A percentile compares a stretch with the other conserved stretches of the same genome.
These are phyloP conservation scores for Gastracanthus pulcherrimus DNA, from an alignment of 2,888 invertebrate species.

Conservation along the genomic window DNA sequence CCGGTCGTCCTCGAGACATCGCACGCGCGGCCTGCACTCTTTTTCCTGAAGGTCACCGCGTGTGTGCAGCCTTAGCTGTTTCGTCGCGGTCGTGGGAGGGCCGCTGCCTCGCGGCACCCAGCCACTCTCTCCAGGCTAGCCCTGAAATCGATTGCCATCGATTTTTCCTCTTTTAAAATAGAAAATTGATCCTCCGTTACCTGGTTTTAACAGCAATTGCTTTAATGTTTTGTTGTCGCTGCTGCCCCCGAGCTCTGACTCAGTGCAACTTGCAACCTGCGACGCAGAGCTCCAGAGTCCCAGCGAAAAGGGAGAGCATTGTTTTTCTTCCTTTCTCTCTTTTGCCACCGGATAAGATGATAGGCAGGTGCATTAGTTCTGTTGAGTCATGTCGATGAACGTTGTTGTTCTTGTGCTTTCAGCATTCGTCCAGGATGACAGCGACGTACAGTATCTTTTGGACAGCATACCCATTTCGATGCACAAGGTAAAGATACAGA, in stretches of 20 bases:
- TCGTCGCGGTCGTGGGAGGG: too few species aligned
- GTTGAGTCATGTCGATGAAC: conserved; percentile 7
- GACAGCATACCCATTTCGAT: conserved; percentile 81
- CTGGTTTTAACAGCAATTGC: neutral
- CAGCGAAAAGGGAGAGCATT: neutral
- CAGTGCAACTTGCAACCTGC: neutral
- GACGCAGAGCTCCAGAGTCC: neutral
- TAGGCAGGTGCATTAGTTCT: neutral
- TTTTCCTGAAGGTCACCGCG: conserved; percentile 21
- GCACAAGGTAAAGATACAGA: conserved; percentile 77
- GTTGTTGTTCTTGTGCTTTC: conserved; percentile 61
- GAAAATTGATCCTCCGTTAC: neutral
- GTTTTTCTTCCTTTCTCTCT: neutral
- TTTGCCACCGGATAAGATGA: neutral
- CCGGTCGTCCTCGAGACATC: neutral
- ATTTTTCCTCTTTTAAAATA: conserved; percentile 30
- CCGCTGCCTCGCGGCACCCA: too few species aligned
- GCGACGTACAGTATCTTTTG: conserved; percentile 84
- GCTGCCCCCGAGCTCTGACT: neutral
- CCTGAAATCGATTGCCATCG: conserved; percentile 18
- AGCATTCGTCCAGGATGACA: conserved; percentile 86
- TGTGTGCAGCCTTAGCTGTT: neutral
- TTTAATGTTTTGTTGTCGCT: neutral
- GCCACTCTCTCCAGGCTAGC: neutral
- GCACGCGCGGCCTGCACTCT: neutral